Conservation (phyloP, 37 sponge, comb jelly and placozoan species). For the Haliclona indistincta region DNA sequence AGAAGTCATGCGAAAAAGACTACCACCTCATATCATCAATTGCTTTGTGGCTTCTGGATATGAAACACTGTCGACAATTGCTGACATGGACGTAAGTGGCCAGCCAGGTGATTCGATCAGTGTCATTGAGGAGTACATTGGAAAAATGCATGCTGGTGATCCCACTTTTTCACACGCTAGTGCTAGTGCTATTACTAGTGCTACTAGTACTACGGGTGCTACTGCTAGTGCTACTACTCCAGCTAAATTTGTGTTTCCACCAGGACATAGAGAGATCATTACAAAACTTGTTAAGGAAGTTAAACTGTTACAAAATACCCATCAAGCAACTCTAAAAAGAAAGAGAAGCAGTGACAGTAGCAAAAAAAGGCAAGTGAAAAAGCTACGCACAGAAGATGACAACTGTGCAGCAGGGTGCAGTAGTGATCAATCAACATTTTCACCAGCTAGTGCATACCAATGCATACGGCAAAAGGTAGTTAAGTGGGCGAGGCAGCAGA, state of each 20-base stretch:
- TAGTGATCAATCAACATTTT: not conserved
- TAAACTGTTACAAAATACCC: not conserved
- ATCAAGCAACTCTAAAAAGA: not conserved
- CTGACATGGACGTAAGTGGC: constrained; percentile 1
- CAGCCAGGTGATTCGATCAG: too few species aligned
- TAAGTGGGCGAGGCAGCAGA: constrained; percentile 20
- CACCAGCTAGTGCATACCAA: not conserved
- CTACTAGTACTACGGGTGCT: too few species aligned
- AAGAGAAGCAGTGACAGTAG: not conserved
- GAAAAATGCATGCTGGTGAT: not conserved
- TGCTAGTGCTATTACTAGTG: too few species aligned
- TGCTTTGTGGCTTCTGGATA: constrained; percentile 28
- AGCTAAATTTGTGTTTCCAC: constrained; percentile 15
- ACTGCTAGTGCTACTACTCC: not conserved
- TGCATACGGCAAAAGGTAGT: constrained; percentile 17
- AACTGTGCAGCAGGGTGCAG: not conserved
- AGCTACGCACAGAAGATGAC: not conserved
- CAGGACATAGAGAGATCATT: constrained; percentile 27
- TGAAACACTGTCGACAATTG: constrained; percentile 16
- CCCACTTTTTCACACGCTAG: too few species aligned
- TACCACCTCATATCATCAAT: constrained; percentile 18
- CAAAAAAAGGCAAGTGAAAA: not conserved
- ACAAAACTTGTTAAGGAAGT: constrained; percentile 13
- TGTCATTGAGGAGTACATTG: constrained; percentile 17
- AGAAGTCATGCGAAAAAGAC: constrained; percentile 11